phyloP scores from a whole-genome alignment of 2,797 vertebrate genomes.

The Channa striata region DNA sequence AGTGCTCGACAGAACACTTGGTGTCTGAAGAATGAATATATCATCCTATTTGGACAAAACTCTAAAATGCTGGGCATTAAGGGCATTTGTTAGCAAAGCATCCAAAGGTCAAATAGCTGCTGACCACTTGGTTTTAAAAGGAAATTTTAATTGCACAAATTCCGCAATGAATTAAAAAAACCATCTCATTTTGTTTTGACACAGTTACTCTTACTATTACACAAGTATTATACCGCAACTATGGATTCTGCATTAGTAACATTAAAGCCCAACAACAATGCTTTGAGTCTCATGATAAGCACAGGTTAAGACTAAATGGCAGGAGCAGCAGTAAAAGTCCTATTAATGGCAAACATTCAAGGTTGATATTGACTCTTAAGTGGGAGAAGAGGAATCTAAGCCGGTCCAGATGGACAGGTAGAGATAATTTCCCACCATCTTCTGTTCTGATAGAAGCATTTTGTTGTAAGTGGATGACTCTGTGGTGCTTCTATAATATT shows the following conservation, averaged over 20 bases:
- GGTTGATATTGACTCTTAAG: slow-evolving; percentile 19
- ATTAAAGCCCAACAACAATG: slow-evolving; percentile 8
- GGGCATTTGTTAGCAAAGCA: neutral
- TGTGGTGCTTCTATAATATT: slow-evolving; percentile 41
- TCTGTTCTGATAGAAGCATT: slow-evolving; percentile 4
- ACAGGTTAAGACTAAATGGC: slow-evolving; percentile 11
- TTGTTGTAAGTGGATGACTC: slow-evolving; percentile 7
- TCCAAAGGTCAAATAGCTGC: neutral
- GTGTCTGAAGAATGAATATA: neutral
- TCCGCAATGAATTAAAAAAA: too few species aligned
- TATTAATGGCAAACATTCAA: slow-evolving; percentile 42
- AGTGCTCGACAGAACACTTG: neutral
- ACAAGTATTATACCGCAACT: too few species aligned
- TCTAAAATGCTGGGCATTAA: neutral
- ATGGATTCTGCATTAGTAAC: neutral
- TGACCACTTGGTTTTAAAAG: too few species aligned
- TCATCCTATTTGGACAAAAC: neutral
- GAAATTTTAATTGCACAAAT: too few species aligned
- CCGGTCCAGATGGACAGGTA: neutral
- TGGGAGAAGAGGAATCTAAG: slow-evolving; percentile 5
- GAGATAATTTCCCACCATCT: neutral
- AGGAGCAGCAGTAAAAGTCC: slow-evolving; percentile 25
- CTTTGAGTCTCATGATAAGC: slow-evolving; percentile 23
- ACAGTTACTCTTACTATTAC: too few species aligned
- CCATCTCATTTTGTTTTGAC: too few species aligned